Base-by-base conservation (phyloP, 2,113 vertebrate species). In the Pseudorhombus dupliciocellatus region DNA sequence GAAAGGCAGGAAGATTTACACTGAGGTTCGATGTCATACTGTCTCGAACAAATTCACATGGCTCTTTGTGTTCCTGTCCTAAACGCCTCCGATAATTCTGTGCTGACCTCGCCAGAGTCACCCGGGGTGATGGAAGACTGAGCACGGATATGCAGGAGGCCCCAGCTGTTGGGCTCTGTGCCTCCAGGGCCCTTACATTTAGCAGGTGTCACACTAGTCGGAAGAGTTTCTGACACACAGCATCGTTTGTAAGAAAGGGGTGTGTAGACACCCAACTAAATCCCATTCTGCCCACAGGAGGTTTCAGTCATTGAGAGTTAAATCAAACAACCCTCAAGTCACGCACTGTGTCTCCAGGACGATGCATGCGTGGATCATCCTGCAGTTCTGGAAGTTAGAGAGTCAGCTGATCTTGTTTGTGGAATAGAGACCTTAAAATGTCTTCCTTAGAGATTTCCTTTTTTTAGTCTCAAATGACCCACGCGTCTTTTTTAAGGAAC, bases 161-260 rank as follows among this genome's bases (percentile, higher is more conserved):
- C 34, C 84, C 86, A 86, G 87, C 87, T 87, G 87, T 76, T 83
- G 66, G 73, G 63, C 69, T 31, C 69, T 54, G 22, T 4, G 64
- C 60, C 65, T 74, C 52, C 16, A 53, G n/a, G 40, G 46, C 64
- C 14, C 15, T 75, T 81, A 73, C 85, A 87, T 88, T 77, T 62
- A 75, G 42, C 65, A 84, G 67, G 80, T 82, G 84, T 84, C 70
- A 75, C 64, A 60, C 46, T 42, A 42, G 70, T 63, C 14, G 15
- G 66, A 44, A 46, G 34, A 7, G 18, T 5, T 66, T 54, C 7
- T 57, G 66, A 7, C 66, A n/a, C n/a, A n/a, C n/a, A n/a, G n/a
- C n/a, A n/a, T n/a, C n/a, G n/a, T n/a, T 10, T 61, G 31, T 7
- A 26, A 26, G 67, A 73, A 72, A 83, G 44, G 9, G 10, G 53